phyloP scores from a whole-genome alignment of 1,140 invertebrate species.

The Pachyrhynchus sulphureomaculatus region DNA sequence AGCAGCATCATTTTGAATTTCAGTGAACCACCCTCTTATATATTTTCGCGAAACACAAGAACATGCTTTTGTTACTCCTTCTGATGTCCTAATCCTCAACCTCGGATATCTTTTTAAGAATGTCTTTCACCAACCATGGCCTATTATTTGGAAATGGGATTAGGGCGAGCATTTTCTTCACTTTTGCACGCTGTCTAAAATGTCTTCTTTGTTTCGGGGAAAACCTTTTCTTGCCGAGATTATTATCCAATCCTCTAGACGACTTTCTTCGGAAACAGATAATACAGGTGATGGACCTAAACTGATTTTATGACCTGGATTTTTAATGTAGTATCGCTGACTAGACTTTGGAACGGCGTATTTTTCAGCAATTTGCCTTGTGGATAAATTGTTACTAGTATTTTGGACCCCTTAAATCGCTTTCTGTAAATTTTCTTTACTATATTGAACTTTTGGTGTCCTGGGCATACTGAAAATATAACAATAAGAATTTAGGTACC shows the following conservation, averaged over 20 bases:
- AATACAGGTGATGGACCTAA: slow-evolving; percentile 29
- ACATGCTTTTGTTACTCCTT: slow-evolving; percentile 31
- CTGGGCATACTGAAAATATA: too few species aligned
- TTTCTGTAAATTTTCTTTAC: too few species aligned
- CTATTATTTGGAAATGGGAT: slow-evolving; percentile 42
- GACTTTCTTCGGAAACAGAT: slow-evolving; percentile 16
- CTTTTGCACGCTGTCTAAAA: slow-evolving; percentile 17
- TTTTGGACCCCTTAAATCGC: too few species aligned
- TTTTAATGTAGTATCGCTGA: too few species aligned
- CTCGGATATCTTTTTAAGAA: slow-evolving; percentile 44
- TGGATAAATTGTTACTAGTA: too few species aligned
- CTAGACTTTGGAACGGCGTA: too few species aligned
- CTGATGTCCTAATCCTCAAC: slow-evolving; percentile 44
- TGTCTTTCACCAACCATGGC: slow-evolving; percentile 43
- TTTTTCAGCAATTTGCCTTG: too few species aligned
- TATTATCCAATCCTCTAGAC: slow-evolving; percentile 24
- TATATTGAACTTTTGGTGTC: too few species aligned
- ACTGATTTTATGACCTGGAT: too few species aligned
- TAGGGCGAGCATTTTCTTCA: slow-evolving; percentile 21
- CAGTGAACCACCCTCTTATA: slow-evolving; percentile 43
- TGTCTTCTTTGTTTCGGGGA: slow-evolving; percentile 25
- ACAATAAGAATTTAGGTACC: too few species aligned
- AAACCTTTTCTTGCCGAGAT: too few species aligned
- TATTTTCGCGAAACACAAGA: slow-evolving; percentile 37
- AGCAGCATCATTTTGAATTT: slow-evolving; percentile 36